Conservation (phyloP, 2,113 vertebrate genomes). For the Rhabdornis inornatus region DNA sequence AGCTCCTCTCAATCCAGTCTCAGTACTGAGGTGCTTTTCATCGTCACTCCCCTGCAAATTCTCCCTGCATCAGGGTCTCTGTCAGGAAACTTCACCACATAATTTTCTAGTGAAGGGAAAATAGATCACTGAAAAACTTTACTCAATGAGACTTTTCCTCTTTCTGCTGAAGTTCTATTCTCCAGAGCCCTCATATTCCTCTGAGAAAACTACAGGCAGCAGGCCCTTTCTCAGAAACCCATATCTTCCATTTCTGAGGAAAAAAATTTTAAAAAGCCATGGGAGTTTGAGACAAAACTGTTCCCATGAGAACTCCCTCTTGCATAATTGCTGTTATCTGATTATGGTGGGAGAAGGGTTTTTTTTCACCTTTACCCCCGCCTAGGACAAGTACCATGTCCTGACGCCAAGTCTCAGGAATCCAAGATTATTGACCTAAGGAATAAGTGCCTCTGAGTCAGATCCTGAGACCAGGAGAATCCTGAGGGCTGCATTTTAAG, state of each 20-base stretch:
- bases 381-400: not conserved
- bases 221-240: not conserved
- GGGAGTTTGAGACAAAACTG: not conserved
- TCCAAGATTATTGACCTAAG: not conserved
- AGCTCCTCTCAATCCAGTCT: not conserved
- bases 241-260: not conserved
- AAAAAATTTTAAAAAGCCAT: not conserved
- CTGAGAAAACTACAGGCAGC: not conserved
- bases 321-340: conserved; percentile 4
- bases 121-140: not conserved
- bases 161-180: not conserved
- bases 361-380: not conserved
- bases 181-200: not conserved
- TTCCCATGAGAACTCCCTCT: conserved; percentile 3
- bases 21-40: not conserved
- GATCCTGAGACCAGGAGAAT: not conserved
- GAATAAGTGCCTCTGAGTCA: not conserved
- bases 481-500: not conserved
- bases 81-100: not conserved
- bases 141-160: not conserved
- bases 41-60: not conserved
- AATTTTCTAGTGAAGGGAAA: not conserved
- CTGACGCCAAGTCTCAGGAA: not conserved
- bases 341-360: not conserved
- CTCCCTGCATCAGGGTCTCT: rapidly evolving